These are phyloP conservation scores for Coendou prehensilis DNA, from an alignment of 2,797 vertebrate species.

Conservation along the genomic window DNA sequence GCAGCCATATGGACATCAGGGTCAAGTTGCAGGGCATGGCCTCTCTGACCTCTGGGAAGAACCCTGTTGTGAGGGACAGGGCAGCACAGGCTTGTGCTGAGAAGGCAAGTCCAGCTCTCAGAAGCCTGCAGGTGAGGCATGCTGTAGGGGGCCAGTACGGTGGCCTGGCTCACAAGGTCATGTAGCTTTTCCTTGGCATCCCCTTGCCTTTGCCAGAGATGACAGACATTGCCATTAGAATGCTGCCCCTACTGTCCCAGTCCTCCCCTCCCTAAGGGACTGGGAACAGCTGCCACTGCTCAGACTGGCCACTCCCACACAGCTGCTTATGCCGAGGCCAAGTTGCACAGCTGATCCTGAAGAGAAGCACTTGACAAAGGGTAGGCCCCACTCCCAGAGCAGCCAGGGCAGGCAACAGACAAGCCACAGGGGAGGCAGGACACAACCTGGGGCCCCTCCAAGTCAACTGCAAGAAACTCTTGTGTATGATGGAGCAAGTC, in stretches of 20 bases:
- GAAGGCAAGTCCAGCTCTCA: constrained; percentile 29
- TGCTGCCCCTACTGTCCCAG: constrained; percentile 43
- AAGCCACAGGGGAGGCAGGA: neutral
- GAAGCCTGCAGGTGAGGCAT: neutral
- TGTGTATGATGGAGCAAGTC: constrained; percentile 24
- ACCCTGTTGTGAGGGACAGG: neutral
- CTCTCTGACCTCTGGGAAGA: constrained; percentile 13
- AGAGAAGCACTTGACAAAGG: constrained; percentile 65
- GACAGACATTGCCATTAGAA: constrained; percentile 51
- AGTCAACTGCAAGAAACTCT: constrained; percentile 52
- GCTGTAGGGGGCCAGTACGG: neutral
- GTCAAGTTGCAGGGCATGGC: neutral
- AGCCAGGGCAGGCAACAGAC: constrained; percentile 32
- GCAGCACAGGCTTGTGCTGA: neutral
- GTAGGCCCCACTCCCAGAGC: neutral
- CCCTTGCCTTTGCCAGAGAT: constrained; percentile 54
- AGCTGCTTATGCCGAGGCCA: constrained; percentile 74
- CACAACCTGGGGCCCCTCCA: neutral
- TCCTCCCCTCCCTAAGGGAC: constrained; percentile 58
- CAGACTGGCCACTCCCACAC: constrained; percentile 77
- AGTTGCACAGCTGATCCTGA: constrained; percentile 73
- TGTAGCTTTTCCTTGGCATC: constrained; percentile 11
- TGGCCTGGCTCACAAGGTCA: constrained; percentile 56
- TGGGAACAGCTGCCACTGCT: constrained; percentile 75
- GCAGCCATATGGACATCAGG: neutral